A percentile compares a stretch with the other conserved stretches of the same genome.
Conservation (phyloP, 2,113 vertebrate genomes). For the Laterallus jamaicensis region DNA sequence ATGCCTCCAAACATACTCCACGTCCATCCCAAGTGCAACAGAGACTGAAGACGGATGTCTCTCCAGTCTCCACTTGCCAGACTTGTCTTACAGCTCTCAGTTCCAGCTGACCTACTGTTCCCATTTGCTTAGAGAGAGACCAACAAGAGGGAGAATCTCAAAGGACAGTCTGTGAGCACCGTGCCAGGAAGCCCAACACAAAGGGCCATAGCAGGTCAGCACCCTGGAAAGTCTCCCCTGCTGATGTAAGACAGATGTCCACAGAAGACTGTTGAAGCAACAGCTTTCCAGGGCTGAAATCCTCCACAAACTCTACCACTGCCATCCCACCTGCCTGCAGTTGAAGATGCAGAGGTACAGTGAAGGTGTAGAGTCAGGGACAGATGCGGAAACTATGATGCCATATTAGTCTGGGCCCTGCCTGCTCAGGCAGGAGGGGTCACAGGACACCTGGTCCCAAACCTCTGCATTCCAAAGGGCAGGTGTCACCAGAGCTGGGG, state of each 20-base stretch:
- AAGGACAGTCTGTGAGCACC: background rate
- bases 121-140: background rate
- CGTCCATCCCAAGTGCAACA: background rate
- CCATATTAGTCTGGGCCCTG: background rate
- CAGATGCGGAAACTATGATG: rapidly evolving
- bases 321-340: background rate
- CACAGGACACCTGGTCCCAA: background rate
- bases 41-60: background rate
- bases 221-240: background rate
- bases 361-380: background rate
- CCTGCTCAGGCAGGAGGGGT: background rate
- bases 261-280: background rate
- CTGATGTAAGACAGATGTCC: background rate
- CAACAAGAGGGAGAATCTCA: background rate
- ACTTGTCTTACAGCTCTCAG: background rate
- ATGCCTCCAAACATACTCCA: background rate
- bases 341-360: background rate
- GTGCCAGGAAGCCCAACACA: background rate
- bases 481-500: background rate
- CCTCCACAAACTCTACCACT: background rate
- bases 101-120: background rate
- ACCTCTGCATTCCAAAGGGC: background rate
- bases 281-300: background rate
- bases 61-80: background rate
- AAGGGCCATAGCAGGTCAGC: background rate